Base-by-base conservation (phyloP, 2,888 invertebrate genomes). In the Sicus ferrugineus region DNA sequence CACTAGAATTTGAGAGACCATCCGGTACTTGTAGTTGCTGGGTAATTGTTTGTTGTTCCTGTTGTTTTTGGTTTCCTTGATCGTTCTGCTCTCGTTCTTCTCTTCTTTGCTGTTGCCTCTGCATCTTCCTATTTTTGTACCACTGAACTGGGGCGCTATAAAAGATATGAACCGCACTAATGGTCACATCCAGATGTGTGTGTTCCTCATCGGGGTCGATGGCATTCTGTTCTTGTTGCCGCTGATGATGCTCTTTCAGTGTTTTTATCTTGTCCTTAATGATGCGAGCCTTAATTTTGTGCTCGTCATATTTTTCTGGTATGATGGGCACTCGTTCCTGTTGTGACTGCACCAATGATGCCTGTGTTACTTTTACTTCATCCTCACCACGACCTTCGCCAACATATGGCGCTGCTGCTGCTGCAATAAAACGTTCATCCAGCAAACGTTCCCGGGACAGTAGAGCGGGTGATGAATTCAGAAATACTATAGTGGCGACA, bases 221-320 rank as follows among this genome's bases (percentile, higher is more conserved):
- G 31, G 76, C 76, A 0, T 76, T 75, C 61, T 77, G 78, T 52
- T 78, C 77, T 56, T 76, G 78, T 58, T 75, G 75, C 50, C 71
- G 68, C 73, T 77, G 69, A 72, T 80, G 78, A 30, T 74, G 70
- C 26, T 77, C 69, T 38, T 79, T 83, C 62, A 84, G 73, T 70
- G 80, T 78, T 68, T 82, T 78, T 61, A 86, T 78, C 67, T 85
- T 85, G 54, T 81, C 83, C 71, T 82, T 79, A 61, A 85, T 84
- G 59, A 85, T 78, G 68, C 85, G 80, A 26, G 81, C 76, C 75
- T 83, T 85, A 30, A 85, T 76, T 75, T 82, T 82, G 46, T 79
- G 81, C 73, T 86, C 85, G 69, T 86, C 83, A 69, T 85, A 86
- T 72, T 85, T 85, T 72, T 86, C 86, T 6, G 83, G 84, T 74